Base-by-base conservation (phyloP, 2,113 vertebrate genomes). In the Sisor rabdophorus region DNA sequence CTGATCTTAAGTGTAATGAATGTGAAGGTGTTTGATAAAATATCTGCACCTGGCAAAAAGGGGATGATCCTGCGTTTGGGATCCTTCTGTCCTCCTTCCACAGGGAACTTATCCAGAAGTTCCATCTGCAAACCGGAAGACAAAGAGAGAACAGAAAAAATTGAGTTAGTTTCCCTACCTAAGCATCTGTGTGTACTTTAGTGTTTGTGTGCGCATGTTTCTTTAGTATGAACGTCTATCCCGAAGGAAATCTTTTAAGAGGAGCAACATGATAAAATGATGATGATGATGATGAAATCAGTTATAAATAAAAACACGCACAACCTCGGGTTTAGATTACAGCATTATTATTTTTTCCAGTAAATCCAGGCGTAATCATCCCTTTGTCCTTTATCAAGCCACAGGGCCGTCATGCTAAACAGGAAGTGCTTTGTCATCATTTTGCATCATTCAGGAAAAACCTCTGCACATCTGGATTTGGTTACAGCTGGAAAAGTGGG, bases 11-110 rank as follows among this genome's bases (percentile, higher is more conserved):
- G 32, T 36, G 32, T 7, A 4, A 36, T 36, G 32, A 36, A 36
- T 36, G 32, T 36, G 7, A 36, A 44, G 40, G 40, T 9, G 9
- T 44, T 9, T 44, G 40, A 10, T 44, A 10, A 44, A 20, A 22
- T 55, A 20, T n/a, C 79, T 80, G 85, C 85, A 99, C 97, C 97
- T 90, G 97, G 97, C 56, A 99, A 91, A 59, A 99, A 99, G 6
- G 97, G 97, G 74, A 99, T 99, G 83, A 98, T 99, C 83, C 97
- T 91, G 32, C 96, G 95, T 79, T 99, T 99, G 0, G 97, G 97
- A 81, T 99, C 97, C 88, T 98, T 98, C 91, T 99, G 97, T 59
- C 97, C 97, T 84, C 97, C 97, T 89, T 99, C 97, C 92, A 96
- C 95, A 0, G 97, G 97, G 87, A 98, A 99, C 88, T 98, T 98